Evolutionary conservation across 2,888 invertebrate genomes (phyloP).

Genomic region (Scaptomyza reducta): DNA sequence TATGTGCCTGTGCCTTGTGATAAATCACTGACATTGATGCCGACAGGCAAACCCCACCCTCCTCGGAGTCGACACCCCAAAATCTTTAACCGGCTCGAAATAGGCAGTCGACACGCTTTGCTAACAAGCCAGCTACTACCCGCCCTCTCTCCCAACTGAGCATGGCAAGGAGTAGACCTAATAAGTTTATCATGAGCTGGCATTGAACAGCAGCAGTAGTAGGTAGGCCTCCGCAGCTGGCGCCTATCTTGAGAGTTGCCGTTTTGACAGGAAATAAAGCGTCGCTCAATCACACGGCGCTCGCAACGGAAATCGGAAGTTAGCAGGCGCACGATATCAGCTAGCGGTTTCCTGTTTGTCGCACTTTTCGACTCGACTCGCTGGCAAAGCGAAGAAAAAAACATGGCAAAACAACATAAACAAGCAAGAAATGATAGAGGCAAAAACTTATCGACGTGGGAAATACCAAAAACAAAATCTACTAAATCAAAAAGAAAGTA

Average conservation of each 20-base stretch:
- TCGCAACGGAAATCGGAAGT: constrained; percentile 75
- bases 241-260: constrained; percentile 50
- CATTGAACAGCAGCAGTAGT: constrained; percentile 16
- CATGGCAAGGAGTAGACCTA: constrained; percentile 42
- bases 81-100: constrained; percentile 65
- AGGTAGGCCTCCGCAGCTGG: constrained; percentile 24
- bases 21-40: constrained; percentile 78
- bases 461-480: neutral
- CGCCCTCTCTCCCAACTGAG: neutral
- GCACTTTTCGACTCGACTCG: constrained; percentile 14
- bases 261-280: constrained; percentile 73
- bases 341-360: constrained; percentile 65
- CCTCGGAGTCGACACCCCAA: constrained; percentile 31
- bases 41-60: constrained; percentile 45
- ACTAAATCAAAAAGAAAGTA: neutral
- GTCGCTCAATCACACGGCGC: constrained; percentile 66
- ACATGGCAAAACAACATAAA: constrained; percentile 6
- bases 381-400: constrained; percentile 3
- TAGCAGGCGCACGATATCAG: constrained; percentile 75
- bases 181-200: constrained; percentile 67
- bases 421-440: neutral
- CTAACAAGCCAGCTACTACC: constrained; percentile 50
- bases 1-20: constrained; percentile 71
- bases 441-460: neutral
- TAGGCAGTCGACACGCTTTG: constrained; percentile 65